Conservation (phyloP, 1,140 invertebrate genomes). For the Drosophila navojoa region DNA sequence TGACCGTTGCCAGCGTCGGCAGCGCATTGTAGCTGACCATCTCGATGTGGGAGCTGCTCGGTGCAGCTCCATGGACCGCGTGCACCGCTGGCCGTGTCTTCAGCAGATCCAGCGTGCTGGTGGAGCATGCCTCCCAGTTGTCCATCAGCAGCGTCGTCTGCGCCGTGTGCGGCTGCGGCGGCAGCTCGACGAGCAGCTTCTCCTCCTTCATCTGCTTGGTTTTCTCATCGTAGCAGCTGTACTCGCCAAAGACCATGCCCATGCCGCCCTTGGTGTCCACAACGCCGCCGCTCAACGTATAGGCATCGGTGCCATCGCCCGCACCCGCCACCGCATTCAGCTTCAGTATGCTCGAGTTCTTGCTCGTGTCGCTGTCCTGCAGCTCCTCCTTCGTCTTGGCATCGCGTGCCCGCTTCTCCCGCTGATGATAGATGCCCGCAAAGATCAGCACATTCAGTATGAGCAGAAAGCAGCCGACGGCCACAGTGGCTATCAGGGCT, state of each 20-base stretch:
- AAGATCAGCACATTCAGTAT: constrained; percentile 97
- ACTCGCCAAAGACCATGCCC: constrained; percentile 85
- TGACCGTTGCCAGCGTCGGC: constrained; percentile 44
- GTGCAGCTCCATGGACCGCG: not conserved
- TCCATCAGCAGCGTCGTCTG: constrained; percentile 81
- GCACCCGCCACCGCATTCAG: constrained; percentile 60
- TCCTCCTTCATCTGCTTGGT: constrained; percentile 86
- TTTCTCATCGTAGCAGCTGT: constrained; percentile 87
- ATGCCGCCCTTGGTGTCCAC: constrained; percentile 66
- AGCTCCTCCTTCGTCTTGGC: constrained; percentile 90
- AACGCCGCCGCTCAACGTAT: constrained; percentile 61
- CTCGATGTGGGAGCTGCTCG: constrained; percentile 51
- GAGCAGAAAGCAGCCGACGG: constrained; percentile 94
- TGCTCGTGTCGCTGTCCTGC: constrained; percentile 86
- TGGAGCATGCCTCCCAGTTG: constrained; percentile 70
- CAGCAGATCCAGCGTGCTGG: constrained; percentile 74
- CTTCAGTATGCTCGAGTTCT: constrained; percentile 77
- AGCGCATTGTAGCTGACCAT: constrained; percentile 67
- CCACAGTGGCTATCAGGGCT: constrained; percentile 95
- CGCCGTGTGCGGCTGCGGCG: constrained; percentile 79
- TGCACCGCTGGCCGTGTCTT: constrained; percentile 64
- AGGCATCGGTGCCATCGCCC: constrained; percentile 56
- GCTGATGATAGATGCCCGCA: constrained; percentile 96
- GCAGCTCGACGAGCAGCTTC: constrained; percentile 87
- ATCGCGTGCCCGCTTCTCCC: constrained; percentile 87